Evolutionary conservation across 2,888 invertebrate species (phyloP), one percentile per base, ranked within the genome.

Genomic region (Drosophila lacicola): DNA sequence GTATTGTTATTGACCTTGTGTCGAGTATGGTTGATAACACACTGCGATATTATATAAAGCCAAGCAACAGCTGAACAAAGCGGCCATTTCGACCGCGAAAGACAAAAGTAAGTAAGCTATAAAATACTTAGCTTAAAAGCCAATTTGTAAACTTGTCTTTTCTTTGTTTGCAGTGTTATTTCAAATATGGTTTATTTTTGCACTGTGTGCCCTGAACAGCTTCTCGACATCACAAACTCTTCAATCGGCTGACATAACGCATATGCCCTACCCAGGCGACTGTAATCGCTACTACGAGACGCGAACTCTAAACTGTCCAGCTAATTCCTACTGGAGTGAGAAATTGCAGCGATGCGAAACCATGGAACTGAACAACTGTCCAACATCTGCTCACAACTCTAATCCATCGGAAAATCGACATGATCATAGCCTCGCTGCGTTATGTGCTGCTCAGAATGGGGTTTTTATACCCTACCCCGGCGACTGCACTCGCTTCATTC

Each of bases 401-500:
- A 17, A 3, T 1, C 13, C 6, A 3, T 13, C 21, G 6, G 0
- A 13, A n/a, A 42, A 13, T 0, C 2, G 2, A 0, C 11, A 25
- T 1, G 61, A 53, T 21, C n/a, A 8, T 5, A 17, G 19, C 34
- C 29, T 73, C 1, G 13, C 0, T 0, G 17, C 13, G 1, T 25
- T 69, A 21, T 74, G 73, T 41, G 37, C 10, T 3, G 49, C 41
- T 11, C 62, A 68, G 11, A 11, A 34, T 17, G 63, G 55, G 0
- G 39, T n/a, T 3, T 53, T 73, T 6, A 42, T 73, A 19, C 55
- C 63, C 13, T 73, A 78, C 54, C 85, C 85, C 3, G 76, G 70
- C 0, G 63, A 82, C 37, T 85, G 86, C 37, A 58, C 53, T 4
- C 73, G 50, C 1, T 85, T 76, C 37, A 66, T 82, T 5, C 80